These are phyloP conservation scores for Karalla daura DNA, from an alignment of 2,797 vertebrate species.

Conservation along the genomic window DNA sequence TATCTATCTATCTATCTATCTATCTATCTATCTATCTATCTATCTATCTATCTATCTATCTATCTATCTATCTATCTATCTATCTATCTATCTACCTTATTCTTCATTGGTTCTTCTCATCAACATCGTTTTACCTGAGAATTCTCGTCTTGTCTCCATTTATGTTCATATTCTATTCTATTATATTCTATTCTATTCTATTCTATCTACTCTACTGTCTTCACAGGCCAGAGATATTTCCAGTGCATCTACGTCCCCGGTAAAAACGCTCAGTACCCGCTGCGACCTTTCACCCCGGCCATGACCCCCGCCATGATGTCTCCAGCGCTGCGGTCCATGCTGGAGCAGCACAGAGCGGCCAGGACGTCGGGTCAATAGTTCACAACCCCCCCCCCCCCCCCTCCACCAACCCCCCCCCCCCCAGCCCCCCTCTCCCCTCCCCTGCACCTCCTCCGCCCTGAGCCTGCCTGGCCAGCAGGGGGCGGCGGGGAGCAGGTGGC, in stretches of 20 bases:
- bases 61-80: too few relatives aligned
- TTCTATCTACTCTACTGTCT: slow-evolving; percentile 6
- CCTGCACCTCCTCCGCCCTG: slow-evolving; percentile 55
- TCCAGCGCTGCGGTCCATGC: slow-evolving; percentile 76
- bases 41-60: too few relatives aligned
- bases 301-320: slow-evolving; percentile 79
- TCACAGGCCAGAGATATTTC: slow-evolving; percentile 91
- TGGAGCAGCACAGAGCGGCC: slow-evolving; percentile 83
- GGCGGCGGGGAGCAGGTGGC: too few relatives aligned
- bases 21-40: too few relatives aligned
- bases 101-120: too few relatives aligned
- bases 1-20: too few relatives aligned
- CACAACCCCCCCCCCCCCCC: slow-evolving; percentile 18
- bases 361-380: slow-evolving; percentile 86
- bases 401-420: slow-evolving; percentile 59
- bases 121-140: too few relatives aligned
- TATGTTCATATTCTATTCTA: too few relatives aligned
- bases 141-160: too few relatives aligned
- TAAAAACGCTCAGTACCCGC: slow-evolving; percentile 87
- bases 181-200: background rate
- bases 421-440: slow-evolving; percentile 17
- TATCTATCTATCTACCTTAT: too few relatives aligned
- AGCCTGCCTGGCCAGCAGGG: slow-evolving; percentile 55
- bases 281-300: slow-evolving; percentile 83
- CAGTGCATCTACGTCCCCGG: slow-evolving; percentile 93